Percentiles rank a stretch among this genome's conserved stretches.
These are phyloP conservation scores for Tolmerus cingulatus DNA, from an alignment of 2,888 invertebrate genomes.

Conservation along the genomic window DNA sequence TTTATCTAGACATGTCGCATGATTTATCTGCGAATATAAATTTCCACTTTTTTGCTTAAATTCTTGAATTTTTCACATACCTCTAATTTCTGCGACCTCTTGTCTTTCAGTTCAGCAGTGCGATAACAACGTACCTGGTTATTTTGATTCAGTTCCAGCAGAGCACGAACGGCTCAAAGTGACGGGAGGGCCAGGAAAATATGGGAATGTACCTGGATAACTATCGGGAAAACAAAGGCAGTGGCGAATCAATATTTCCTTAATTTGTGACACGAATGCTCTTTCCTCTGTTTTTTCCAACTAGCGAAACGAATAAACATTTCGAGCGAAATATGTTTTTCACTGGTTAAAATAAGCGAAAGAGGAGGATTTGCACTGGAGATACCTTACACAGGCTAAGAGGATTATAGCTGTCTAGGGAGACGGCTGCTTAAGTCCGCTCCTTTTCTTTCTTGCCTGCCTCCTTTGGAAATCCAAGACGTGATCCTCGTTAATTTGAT, in stretches of 20 bases:
- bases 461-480: constrained; percentile 18
- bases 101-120: constrained; percentile 64
- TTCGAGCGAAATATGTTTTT: neutral
- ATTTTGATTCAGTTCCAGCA: constrained; percentile 68
- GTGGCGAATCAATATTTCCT: constrained; percentile 1
- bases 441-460: neutral
- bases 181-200: neutral
- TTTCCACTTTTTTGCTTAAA: neutral
- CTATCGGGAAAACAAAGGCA: neutral
- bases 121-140: constrained; percentile 67
- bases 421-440: constrained; percentile 22
- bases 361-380: neutral
- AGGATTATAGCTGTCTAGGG: constrained; percentile 34
- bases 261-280: neutral
- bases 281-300: neutral
- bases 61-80: constrained; percentile 4
- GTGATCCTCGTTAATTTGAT: constrained; percentile 39
- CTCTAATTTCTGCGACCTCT: constrained; percentile 3
- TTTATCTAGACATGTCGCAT: constrained; percentile 19
- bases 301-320: constrained; percentile 22
- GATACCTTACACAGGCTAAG: constrained; percentile 26
- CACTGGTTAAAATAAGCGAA: constrained; percentile 3
- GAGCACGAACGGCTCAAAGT: constrained; percentile 62
- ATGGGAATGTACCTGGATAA: neutral
- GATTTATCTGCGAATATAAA: constrained; percentile 15